Conservation (phyloP, 2,888 invertebrate genomes). For the Augiades crinisus region DNA sequence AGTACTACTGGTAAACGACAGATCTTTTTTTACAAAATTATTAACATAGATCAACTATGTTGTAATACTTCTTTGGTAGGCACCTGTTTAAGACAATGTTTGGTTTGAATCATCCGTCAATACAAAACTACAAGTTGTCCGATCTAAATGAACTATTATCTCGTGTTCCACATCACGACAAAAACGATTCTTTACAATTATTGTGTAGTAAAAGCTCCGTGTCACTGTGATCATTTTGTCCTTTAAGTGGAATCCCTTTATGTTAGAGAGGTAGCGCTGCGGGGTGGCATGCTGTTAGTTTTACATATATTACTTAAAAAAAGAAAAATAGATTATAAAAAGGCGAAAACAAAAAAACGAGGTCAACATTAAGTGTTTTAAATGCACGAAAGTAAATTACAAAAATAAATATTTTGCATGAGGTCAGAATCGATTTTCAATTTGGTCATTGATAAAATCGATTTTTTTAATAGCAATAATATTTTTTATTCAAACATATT, state of each 20-base stretch:
- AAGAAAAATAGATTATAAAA: not conserved
- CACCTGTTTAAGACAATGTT: constrained; percentile 2
- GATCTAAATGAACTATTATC: constrained; percentile 4
- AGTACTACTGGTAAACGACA: constrained; percentile 4
- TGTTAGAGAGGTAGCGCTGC: not conserved
- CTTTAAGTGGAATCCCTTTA: not conserved
- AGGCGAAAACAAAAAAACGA: too few relatives aligned
- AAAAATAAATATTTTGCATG: too few relatives aligned
- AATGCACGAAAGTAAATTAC: too few relatives aligned
- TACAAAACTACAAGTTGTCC: not conserved
- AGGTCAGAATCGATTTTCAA: too few relatives aligned
- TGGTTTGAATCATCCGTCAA: not conserved
- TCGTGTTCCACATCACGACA: not conserved
- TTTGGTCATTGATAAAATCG: too few relatives aligned
- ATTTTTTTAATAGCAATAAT: too few relatives aligned
- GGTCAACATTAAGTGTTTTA: too few relatives aligned
- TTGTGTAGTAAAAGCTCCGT: too few relatives aligned
- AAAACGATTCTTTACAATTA: too few relatives aligned
- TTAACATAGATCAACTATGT: not conserved
- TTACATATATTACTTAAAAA: not conserved
- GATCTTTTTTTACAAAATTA: constrained; percentile 9
- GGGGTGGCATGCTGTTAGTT: not conserved
- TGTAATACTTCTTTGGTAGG: constrained; percentile 16
- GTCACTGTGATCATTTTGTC: too few relatives aligned
- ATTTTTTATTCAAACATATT: too few relatives aligned